Percentiles rank a stretch among this genome's conserved stretches.
Conservation (phyloP, 2,797 vertebrate genomes). For the Antrozous pallidus region DNA sequence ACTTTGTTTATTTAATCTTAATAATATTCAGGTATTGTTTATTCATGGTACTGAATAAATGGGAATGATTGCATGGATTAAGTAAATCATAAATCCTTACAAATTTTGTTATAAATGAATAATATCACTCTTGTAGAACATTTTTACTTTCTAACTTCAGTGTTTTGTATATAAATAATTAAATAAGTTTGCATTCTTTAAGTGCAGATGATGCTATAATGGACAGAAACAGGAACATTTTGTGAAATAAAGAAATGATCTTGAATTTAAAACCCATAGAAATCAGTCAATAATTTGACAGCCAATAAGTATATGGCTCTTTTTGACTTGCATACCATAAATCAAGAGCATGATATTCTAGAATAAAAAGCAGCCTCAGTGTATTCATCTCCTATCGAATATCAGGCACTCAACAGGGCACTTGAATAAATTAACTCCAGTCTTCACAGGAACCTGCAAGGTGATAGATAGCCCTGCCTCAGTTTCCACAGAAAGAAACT, state of each 20-base stretch:
- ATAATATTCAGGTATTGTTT: not conserved
- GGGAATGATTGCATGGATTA: not conserved
- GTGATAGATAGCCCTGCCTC: not conserved
- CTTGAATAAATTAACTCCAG: not conserved
- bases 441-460: not conserved
- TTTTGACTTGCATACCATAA: not conserved
- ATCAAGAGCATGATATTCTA: not conserved
- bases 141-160: not conserved
- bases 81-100: not conserved
- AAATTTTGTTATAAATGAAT: not conserved
- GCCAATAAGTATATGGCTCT: not conserved
- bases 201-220: not conserved
- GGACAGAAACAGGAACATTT: not conserved
- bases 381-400: not conserved
- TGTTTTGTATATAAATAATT: not conserved
- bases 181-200: not conserved
- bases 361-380: not conserved
- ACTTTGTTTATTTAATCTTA: not conserved
- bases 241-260: not conserved
- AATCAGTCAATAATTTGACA: not conserved
- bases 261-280: not conserved
- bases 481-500: not conserved
- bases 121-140: not conserved
- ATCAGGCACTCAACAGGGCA: not conserved
- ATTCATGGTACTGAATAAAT: not conserved